phyloP scores from a whole-genome alignment of 2,113 vertebrate species.

The Mobula hypostoma region DNA sequence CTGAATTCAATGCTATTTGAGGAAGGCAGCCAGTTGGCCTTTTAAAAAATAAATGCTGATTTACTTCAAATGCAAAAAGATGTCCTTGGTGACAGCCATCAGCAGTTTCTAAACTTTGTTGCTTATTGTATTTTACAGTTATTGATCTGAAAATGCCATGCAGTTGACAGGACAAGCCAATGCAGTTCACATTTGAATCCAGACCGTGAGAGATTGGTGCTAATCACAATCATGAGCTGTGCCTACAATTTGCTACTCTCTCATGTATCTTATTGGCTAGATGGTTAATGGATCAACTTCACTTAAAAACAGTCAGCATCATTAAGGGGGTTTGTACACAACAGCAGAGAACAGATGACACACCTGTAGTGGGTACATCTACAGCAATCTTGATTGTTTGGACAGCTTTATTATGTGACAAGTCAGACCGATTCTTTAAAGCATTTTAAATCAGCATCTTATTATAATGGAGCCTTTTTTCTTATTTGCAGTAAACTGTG shows the following conservation, averaged over 20 bases:
- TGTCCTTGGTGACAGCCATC: too few species aligned
- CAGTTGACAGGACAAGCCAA: not conserved
- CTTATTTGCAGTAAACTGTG: not conserved
- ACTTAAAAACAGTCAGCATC: not conserved
- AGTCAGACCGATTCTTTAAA: not conserved
- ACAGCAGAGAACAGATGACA: not conserved
- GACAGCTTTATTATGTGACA: not conserved
- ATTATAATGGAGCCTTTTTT: not conserved
- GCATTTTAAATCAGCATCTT: not conserved
- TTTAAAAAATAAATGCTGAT: too few species aligned
- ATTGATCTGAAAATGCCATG: too few species aligned
- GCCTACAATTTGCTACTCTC: not conserved
- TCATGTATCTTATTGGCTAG: not conserved
- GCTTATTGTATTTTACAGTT: not conserved
- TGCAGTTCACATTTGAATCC: not conserved
- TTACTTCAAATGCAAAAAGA: too few species aligned
- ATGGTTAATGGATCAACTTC: not conserved
- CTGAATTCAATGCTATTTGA: not conserved
- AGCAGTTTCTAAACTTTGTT: not conserved
- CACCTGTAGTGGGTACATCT: not conserved
- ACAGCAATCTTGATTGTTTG: not conserved
- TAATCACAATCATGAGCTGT: not conserved
- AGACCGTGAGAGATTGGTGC: not conserved
- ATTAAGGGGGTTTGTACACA: not conserved
- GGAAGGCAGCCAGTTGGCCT: not conserved